Evolutionary conservation across 2,797 vertebrate species (phyloP).

Genomic region (Lateolabrax maculatus): DNA sequence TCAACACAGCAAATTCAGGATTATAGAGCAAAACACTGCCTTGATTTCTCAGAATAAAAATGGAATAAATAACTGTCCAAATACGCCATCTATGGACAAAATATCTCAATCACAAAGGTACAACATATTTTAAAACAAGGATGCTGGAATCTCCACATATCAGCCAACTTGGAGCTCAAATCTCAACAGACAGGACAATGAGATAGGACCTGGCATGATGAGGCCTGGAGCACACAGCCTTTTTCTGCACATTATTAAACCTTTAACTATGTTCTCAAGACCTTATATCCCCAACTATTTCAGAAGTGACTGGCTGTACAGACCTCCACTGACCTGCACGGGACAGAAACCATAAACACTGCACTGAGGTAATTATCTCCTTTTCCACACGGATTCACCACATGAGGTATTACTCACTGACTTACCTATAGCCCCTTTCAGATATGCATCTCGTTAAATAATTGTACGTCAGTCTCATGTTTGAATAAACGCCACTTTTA

Average conservation of each 20-base stretch:
- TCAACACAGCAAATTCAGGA: conserved; percentile 30
- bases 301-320: background rate
- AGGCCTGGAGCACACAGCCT: background rate
- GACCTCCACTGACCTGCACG: conserved; percentile 12
- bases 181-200: conserved; percentile 19
- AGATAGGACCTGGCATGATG: background rate
- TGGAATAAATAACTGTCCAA: background rate
- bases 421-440: conserved; percentile 11
- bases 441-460: background rate
- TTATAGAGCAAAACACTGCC: conserved; percentile 2
- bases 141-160: background rate
- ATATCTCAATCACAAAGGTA: conserved; percentile 7
- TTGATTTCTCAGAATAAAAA: conserved; percentile 17
- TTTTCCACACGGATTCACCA: background rate
- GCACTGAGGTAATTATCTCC: background rate
- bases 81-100: background rate
- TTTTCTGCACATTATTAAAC: background rate
- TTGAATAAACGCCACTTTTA: background rate
- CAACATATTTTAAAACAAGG: background rate
- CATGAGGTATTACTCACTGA: background rate
- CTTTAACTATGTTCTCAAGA: background rate
- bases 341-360: conserved; percentile 9
- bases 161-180: conserved; percentile 19
- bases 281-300: background rate
- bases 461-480: background rate